Evolutionary conservation across 2,888 invertebrate genomes (phyloP).

Genomic region (Baronia brevicornis): DNA sequence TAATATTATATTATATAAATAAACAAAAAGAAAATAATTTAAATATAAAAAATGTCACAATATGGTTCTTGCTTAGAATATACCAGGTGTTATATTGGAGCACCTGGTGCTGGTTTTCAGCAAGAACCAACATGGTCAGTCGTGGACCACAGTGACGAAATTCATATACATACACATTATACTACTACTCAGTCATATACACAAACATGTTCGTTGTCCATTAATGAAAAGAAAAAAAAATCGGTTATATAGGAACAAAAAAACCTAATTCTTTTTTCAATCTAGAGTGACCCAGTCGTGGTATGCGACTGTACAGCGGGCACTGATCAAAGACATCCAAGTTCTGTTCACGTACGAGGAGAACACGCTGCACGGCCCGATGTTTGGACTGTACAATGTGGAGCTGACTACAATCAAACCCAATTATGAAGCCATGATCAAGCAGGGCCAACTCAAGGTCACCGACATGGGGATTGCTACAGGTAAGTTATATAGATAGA

Average conservation of each 20-base stretch:
- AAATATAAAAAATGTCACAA: slow-evolving; percentile 3
- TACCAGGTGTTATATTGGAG: too few species aligned
- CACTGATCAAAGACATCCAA: slow-evolving; percentile 88
- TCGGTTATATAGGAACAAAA: too few species aligned
- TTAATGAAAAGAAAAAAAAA: too few species aligned
- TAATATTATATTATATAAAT: too few species aligned
- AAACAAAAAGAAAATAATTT: too few species aligned
- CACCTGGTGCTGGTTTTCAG: too few species aligned
- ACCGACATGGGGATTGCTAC: slow-evolving; percentile 91
- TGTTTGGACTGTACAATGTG: slow-evolving; percentile 85
- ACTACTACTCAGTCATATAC: too few species aligned
- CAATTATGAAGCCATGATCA: slow-evolving; percentile 92
- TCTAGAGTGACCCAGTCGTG: slow-evolving; percentile 78
- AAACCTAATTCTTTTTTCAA: slow-evolving; percentile 16
- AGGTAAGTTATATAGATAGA: slow-evolving; percentile 76
- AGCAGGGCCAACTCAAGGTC: slow-evolving; percentile 86
- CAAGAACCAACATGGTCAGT: too few species aligned
- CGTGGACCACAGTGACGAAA: too few species aligned
- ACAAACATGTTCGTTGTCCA: too few species aligned
- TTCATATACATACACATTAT: too few species aligned
- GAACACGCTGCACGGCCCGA: slow-evolving; percentile 78
- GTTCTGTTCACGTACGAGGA: slow-evolving; percentile 86
- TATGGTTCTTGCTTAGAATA: too few species aligned
- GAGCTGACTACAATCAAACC: slow-evolving; percentile 89
- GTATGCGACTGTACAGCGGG: slow-evolving; percentile 84